These are phyloP conservation scores for Noctua pronuba DNA, from an alignment of 2,888 invertebrate genomes.

Conservation along the genomic window DNA sequence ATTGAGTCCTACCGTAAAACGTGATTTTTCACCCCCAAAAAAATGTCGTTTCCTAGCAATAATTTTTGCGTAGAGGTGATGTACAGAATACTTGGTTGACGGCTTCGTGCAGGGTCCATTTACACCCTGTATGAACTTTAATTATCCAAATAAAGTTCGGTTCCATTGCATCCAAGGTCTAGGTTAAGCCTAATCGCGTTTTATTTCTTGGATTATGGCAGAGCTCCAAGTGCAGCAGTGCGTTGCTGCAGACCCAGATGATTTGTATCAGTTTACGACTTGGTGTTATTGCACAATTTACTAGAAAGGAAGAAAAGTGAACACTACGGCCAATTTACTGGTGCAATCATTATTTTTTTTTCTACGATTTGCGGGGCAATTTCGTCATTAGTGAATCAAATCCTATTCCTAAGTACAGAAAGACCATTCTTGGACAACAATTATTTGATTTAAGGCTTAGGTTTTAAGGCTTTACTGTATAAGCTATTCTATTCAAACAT, in stretches of 20 bases:
- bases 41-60: too few species aligned
- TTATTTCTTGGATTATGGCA: background rate
- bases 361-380: slow-evolving; percentile 3
- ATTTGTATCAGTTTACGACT: slow-evolving; percentile 9
- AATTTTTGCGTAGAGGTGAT: background rate
- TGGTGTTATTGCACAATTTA: background rate
- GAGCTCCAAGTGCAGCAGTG: background rate
- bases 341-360: slow-evolving; percentile 5
- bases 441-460: slow-evolving; percentile 25
- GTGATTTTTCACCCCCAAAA: too few species aligned
- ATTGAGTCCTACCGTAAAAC: too few species aligned
- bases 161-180: background rate
- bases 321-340: background rate
- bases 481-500: slow-evolving; percentile 27
- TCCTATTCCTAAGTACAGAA: slow-evolving; percentile 4
- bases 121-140: too few species aligned
- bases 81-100: too few species aligned
- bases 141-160: background rate
- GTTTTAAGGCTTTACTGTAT: slow-evolving; percentile 14
- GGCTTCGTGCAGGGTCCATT: too few species aligned
- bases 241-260: background rate
- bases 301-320: background rate
- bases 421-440: slow-evolving; percentile 17
- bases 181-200: background rate
- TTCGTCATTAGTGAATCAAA: slow-evolving; percentile 13